These are phyloP conservation scores for Microctonus brassicae DNA, from an alignment of 2,888 invertebrate species.

Conservation along the genomic window DNA sequence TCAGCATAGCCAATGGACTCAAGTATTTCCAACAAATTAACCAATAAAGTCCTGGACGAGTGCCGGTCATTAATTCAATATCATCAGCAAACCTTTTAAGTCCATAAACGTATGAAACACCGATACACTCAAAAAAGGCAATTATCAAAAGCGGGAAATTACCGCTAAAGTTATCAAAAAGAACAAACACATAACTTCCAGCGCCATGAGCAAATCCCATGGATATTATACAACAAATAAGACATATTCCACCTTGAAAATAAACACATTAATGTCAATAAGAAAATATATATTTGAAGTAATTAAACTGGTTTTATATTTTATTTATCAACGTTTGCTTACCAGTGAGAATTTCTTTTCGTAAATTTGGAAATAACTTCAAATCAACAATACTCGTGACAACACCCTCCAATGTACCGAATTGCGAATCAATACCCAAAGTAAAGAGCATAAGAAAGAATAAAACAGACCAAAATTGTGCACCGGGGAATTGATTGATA, in stretches of 20 bases:
- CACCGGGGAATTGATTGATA: slow-evolving; percentile 96
- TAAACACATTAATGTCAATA: not conserved
- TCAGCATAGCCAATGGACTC: slow-evolving; percentile 89
- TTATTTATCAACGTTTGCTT: slow-evolving; percentile 59
- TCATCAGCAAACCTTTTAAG: slow-evolving; percentile 93
- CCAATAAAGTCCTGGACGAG: slow-evolving; percentile 90
- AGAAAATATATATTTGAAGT: not conserved
- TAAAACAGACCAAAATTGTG: slow-evolving; percentile 95
- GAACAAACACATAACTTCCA: slow-evolving; percentile 92
- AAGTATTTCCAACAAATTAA: slow-evolving; percentile 95
- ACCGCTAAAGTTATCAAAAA: slow-evolving; percentile 95
- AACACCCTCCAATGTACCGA: slow-evolving; percentile 95
- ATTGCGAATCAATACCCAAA: slow-evolving; percentile 96
- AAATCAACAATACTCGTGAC: slow-evolving; percentile 96
- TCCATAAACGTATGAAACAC: slow-evolving; percentile 94
- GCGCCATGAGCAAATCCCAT: slow-evolving; percentile 94
- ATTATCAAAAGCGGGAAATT: slow-evolving; percentile 93
- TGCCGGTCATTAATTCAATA: slow-evolving; percentile 95
- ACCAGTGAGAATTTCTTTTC: slow-evolving; percentile 90
- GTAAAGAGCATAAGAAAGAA: slow-evolving; percentile 98
- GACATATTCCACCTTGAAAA: slow-evolving; percentile 76
- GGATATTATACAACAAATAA: slow-evolving; percentile 85
- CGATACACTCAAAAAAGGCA: slow-evolving; percentile 92
- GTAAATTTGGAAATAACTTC: slow-evolving; percentile 91
- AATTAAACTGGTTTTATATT: not conserved